Conservation (phyloP, 2,113 vertebrate genomes). For the Mellivora capensis region DNA sequence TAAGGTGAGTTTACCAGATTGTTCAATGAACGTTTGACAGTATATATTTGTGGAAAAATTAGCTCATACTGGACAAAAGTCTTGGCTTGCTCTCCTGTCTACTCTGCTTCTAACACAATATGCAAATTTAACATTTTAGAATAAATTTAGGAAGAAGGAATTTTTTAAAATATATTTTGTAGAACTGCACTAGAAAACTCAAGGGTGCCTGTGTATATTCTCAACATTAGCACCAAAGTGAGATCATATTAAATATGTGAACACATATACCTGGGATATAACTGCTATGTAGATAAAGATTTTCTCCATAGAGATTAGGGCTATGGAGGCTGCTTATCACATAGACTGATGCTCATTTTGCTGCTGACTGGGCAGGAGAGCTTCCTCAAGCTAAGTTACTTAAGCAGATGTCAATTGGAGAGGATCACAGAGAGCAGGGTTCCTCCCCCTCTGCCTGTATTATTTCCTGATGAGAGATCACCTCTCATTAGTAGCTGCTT, state of each 20-base stretch:
- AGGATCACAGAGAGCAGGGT: background rate
- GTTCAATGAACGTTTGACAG: background rate
- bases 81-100: background rate
- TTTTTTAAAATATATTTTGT: background rate
- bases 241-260: background rate
- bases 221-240: background rate
- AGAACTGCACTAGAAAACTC: background rate
- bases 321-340: background rate
- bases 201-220: background rate
- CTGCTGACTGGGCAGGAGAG: background rate
- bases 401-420: background rate
- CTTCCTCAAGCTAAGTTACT: background rate
- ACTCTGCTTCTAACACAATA: background rate
- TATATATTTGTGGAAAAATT: background rate
- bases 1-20: background rate
- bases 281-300: background rate
- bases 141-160: background rate
- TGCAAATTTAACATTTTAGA: background rate
- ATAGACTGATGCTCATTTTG: background rate
- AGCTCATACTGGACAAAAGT: background rate
- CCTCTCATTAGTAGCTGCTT: conserved; percentile 14
- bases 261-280: background rate
- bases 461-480: background rate
- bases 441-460: background rate
- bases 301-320: background rate